Percentiles rank a stretch among this genome's conserved stretches.
phyloP scores from a whole-genome alignment of 2,113 vertebrate genomes.

The Trachemys scripta region DNA sequence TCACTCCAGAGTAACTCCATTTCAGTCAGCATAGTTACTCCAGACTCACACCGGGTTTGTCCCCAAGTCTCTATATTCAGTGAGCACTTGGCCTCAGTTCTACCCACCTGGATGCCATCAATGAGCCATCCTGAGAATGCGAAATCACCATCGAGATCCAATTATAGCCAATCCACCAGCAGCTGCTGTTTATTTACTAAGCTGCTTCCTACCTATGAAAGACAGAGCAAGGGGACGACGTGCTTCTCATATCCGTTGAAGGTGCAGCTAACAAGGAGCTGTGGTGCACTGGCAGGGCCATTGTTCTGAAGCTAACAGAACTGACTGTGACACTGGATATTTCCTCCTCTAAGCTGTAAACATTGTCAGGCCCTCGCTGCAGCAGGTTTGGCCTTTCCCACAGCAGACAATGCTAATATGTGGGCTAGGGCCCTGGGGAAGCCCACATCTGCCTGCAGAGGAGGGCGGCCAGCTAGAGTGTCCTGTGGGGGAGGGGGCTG shows the following conservation, averaged over 20 bases:
- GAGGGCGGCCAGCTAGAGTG: slow-evolving; percentile 37
- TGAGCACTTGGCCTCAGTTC: not conserved
- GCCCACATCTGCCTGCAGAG: slow-evolving; percentile 65
- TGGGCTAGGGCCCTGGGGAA: slow-evolving; percentile 31
- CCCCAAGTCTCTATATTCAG: not conserved
- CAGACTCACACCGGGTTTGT: not conserved
- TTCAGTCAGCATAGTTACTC: not conserved
- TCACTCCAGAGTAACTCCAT: not conserved
- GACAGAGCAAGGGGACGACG: fast-evolving
- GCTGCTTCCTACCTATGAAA: not conserved
- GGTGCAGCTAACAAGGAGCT: fast-evolving
- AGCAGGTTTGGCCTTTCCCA: slow-evolving; percentile 69
- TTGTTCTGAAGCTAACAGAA: not conserved
- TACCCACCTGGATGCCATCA: slow-evolving; percentile 54
- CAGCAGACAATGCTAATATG: not conserved
- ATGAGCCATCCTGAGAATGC: not conserved
- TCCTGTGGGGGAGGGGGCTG: slow-evolving; percentile 2
- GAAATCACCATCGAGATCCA: not conserved
- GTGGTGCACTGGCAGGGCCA: not conserved
- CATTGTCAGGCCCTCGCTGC: not conserved
- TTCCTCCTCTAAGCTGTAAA: slow-evolving; percentile 31
- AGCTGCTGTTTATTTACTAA: slow-evolving; percentile 70
- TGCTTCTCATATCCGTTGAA: not conserved
- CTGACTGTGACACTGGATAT: not conserved
- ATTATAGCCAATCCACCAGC: not conserved